Evolutionary conservation across 1,140 invertebrate species (phyloP).

Genomic region (Zelostemma sp.): DNA sequence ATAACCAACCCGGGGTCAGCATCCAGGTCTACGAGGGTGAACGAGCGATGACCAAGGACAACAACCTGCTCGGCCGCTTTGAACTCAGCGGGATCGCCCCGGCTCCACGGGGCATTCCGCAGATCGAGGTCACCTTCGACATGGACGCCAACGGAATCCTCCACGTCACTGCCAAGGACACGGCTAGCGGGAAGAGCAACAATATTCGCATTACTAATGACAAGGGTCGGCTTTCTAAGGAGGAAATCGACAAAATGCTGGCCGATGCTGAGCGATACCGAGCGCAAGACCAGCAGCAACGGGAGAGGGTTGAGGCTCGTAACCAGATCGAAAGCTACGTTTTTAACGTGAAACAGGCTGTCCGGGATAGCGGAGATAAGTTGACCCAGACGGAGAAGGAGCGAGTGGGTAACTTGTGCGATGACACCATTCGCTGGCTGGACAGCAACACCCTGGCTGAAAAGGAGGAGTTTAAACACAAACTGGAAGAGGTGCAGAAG

Average conservation of each 20-base stretch:
- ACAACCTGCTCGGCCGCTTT: slow-evolving; percentile 84
- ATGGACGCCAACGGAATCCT: slow-evolving; percentile 79
- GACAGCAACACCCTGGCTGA: slow-evolving; percentile 79
- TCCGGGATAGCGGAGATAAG: slow-evolving; percentile 57
- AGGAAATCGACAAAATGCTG: slow-evolving; percentile 76
- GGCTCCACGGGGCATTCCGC: slow-evolving; percentile 72
- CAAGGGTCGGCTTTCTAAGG: slow-evolving; percentile 71
- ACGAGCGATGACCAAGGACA: slow-evolving; percentile 76
- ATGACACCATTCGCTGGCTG: slow-evolving; percentile 70
- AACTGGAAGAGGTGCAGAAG: slow-evolving; percentile 79
- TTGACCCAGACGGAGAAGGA: slow-evolving; percentile 59
- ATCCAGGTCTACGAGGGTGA: slow-evolving; percentile 79
- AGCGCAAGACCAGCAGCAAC: slow-evolving; percentile 72
- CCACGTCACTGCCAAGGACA: slow-evolving; percentile 72
- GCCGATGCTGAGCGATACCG: slow-evolving; percentile 77
- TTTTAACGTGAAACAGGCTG: slow-evolving; percentile 76
- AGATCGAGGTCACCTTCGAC: slow-evolving; percentile 79
- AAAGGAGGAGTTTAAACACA: slow-evolving; percentile 82
- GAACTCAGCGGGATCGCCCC: slow-evolving; percentile 73
- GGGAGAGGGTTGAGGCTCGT: slow-evolving; percentile 73
- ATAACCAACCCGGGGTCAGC: slow-evolving; percentile 80
- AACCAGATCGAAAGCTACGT: slow-evolving; percentile 80
- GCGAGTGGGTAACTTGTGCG: slow-evolving; percentile 62
- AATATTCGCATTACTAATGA: slow-evolving; percentile 74
- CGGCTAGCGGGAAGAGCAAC: slow-evolving; percentile 69